Evolutionary conservation across 1,140 invertebrate species (phyloP), one percentile per base, ranked within the genome.

Genomic region (Zaprionus tsacasi): DNA sequence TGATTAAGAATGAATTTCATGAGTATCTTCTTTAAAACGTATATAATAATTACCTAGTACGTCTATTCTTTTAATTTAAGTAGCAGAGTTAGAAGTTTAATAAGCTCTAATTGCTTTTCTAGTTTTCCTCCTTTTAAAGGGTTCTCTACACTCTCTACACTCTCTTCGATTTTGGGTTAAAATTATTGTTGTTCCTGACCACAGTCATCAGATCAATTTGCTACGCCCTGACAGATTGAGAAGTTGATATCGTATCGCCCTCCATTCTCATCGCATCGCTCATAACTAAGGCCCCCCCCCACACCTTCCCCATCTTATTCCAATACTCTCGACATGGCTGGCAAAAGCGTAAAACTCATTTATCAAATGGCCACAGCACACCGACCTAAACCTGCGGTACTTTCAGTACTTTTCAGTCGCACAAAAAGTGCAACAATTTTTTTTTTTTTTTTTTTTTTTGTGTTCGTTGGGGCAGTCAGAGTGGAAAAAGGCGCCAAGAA

Each of bases 311-410:
- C 70, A 61, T 43, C 65, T 64, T 61, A 58, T 56, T 27, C 55
- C 60, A 56, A 68, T 59, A 27, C 45, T 33, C 35, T 33, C 35
- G 56, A 48, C 61, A 55, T 40, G 45, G 45, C n/a, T 71, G 66
- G 72, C 38, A 76, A 83, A 88, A 78, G 70, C 73, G 86, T 52
- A 81, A 83, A 88, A 89, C 85, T 78, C 85, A 88, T 88, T 88
- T 89, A 88, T 88, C 85, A 88, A 80, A 81, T 71, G 68, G 77
- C 66, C 77, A 63, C 77, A 63, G 79, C 81, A 81, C 63, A 56
- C 55, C 63, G 57, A 59, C 63, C 76, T 71, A 70, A 70, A 65
- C 67, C 63, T 78, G 61, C 70, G 45, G 40, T 45, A 45, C 40
- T 45, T 45, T 30, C 30, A 30, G 17, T 25, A 38, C 35, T 57